Evolutionary conservation across 2,113 vertebrate genomes (phyloP).

Genomic region (Zosterops pallidus): DNA sequence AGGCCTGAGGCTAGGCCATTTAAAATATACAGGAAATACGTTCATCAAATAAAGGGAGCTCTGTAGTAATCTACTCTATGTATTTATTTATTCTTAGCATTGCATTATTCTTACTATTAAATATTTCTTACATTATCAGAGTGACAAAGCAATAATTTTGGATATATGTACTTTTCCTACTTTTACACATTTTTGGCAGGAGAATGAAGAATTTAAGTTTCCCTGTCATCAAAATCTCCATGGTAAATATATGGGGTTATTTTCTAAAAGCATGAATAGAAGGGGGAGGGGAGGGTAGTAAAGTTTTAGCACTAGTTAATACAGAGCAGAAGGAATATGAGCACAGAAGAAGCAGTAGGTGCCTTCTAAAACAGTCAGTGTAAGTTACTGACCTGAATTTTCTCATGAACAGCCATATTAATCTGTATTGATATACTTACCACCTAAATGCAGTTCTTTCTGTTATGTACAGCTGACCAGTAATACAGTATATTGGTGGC

Average conservation of each 20-base stretch:
- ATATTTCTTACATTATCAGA: background rate
- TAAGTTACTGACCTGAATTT: background rate
- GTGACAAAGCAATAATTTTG: background rate
- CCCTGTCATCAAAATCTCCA: background rate
- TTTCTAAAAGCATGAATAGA: background rate
- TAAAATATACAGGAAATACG: background rate
- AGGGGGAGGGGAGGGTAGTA: fast-evolving
- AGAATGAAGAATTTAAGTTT: background rate
- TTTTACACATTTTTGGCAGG: background rate
- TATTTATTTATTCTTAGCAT: background rate
- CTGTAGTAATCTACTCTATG: background rate
- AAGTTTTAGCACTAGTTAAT: background rate
- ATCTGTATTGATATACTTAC: background rate
- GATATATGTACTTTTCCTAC: background rate
- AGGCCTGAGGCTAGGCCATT: background rate
- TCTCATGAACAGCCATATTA: background rate
- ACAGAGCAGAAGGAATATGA: background rate
- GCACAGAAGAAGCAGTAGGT: background rate
- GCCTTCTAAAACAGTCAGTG: background rate
- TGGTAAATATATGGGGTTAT: background rate
- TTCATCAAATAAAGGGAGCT: fast-evolving
- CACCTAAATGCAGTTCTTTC: background rate
- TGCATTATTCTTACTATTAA: background rate
- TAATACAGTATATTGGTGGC: background rate
- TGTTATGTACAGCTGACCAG: fast-evolving